Conservation (phyloP, 2,113 vertebrate genomes). For the Illadopsis cleaveri region DNA sequence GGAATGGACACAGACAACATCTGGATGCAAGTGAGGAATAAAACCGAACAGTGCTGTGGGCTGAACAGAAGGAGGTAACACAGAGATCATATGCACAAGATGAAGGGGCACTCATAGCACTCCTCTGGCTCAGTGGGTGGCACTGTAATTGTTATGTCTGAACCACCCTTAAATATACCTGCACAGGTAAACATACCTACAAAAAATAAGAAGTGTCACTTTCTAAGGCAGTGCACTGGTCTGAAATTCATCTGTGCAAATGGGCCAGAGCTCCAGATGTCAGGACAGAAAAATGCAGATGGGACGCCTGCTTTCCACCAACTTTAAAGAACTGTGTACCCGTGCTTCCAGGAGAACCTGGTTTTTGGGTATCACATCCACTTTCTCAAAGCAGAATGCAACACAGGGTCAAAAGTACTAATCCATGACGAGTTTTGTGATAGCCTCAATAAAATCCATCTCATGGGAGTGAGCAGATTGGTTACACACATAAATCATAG, state of each 20-base stretch:
- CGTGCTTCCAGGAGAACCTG: neutral
- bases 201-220: neutral
- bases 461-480: neutral
- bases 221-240: neutral
- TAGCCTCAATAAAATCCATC: neutral
- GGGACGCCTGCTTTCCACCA: neutral
- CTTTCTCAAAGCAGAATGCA: neutral
- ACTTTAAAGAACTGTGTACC: neutral
- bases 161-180: neutral
- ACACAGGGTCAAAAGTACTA: neutral
- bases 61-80: neutral
- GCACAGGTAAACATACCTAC: neutral
- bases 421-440: neutral
- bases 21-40: neutral
- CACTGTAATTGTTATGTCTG: neutral
- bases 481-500: fast-evolving
- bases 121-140: neutral
- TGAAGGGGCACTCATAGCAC: neutral
- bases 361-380: neutral
- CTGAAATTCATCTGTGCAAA: neutral
- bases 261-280: neutral
- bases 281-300: neutral
- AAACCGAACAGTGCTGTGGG: neutral
- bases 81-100: neutral
- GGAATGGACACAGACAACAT: neutral